phyloP scores from a whole-genome alignment of 2,888 invertebrate species.

The Margaritifera margaritifera region DNA sequence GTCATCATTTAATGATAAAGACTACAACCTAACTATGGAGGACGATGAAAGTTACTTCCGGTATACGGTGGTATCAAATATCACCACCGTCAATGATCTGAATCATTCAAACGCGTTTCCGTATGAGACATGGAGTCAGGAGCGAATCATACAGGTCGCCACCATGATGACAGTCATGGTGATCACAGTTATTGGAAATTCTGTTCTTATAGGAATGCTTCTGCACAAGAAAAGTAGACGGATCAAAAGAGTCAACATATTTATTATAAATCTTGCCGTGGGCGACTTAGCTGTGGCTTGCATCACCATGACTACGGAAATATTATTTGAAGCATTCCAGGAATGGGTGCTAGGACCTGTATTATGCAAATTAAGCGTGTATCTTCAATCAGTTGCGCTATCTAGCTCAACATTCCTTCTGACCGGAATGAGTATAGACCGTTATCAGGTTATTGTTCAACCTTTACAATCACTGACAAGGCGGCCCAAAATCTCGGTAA shows the following conservation, averaged over 20 bases:
- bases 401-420: constrained; percentile 73
- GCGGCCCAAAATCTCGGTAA: constrained; percentile 62
- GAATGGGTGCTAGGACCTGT: constrained; percentile 73
- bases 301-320: constrained; percentile 73
- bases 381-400: constrained; percentile 72
- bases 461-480: constrained; percentile 69
- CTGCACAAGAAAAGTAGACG: constrained; percentile 61
- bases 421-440: constrained; percentile 73
- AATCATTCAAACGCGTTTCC: too few species aligned
- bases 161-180: constrained; percentile 64
- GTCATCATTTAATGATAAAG: too few species aligned
- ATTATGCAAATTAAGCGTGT: constrained; percentile 72
- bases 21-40: too few species aligned
- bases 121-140: constrained; percentile 29
- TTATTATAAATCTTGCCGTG: constrained; percentile 73
- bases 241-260: constrained; percentile 72
- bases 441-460: constrained; percentile 72
- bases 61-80: too few species aligned
- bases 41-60: too few species aligned
- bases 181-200: constrained; percentile 72
- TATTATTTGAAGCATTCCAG: constrained; percentile 72
- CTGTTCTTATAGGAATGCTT: constrained; percentile 67
- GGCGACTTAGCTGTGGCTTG: constrained; percentile 73
- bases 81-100: too few species aligned
- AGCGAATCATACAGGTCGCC: constrained; percentile 38